These are phyloP conservation scores for Euplexia lucipara DNA, from an alignment of 2,888 invertebrate species.

Conservation along the genomic window DNA sequence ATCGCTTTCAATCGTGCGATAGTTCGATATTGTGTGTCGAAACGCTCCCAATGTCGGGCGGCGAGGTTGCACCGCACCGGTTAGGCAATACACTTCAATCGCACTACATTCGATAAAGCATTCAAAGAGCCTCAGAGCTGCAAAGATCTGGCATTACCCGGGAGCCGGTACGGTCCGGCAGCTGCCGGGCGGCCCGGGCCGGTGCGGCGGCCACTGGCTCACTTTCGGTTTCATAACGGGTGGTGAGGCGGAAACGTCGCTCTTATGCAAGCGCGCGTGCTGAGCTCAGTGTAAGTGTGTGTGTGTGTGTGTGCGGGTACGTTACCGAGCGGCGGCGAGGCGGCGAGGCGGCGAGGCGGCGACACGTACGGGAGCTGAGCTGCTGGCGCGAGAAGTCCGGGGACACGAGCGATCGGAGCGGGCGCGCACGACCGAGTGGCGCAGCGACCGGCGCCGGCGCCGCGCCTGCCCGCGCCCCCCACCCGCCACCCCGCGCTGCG, in stretches of 20 bases:
- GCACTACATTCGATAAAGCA: conserved; percentile 43
- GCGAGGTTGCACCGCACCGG: conserved; percentile 72
- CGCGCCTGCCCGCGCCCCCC: conserved; percentile 55
- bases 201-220: conserved; percentile 8
- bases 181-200: background rate
- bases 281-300: conserved; percentile 57
- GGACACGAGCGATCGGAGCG: conserved; percentile 80
- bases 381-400: conserved; percentile 60
- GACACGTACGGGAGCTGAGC: conserved; percentile 72
- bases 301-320: conserved; percentile 75
- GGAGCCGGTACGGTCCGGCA: background rate
- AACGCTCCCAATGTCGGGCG: conserved; percentile 74
- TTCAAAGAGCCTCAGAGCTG: background rate
- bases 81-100: conserved; percentile 68
- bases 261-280: conserved; percentile 68
- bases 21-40: conserved; percentile 72
- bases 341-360: conserved; percentile 38
- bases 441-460: conserved; percentile 65
- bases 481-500: conserved; percentile 39
- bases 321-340: conserved; percentile 73
- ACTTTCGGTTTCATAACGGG: conserved; percentile 66
- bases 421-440: conserved; percentile 82
- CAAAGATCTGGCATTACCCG: background rate
- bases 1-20: conserved; percentile 73
- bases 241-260: conserved; percentile 67